Conservation (phyloP, 2,888 invertebrate genomes). For the Cremastinae sp. region DNA sequence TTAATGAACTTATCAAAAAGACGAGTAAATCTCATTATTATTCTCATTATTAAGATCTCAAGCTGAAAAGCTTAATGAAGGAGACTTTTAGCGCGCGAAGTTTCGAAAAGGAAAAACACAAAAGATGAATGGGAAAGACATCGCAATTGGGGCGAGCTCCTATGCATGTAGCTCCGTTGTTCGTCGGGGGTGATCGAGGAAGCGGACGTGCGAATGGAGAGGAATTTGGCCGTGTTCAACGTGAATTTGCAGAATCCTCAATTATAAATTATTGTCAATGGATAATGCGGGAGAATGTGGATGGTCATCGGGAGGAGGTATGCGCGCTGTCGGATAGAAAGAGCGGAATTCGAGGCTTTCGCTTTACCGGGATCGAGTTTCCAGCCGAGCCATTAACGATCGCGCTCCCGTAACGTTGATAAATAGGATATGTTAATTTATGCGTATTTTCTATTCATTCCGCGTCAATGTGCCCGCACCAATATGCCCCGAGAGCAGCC, state of each 20-base stretch:
- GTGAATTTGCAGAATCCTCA: conserved; percentile 47
- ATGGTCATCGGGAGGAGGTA: conserved; percentile 17
- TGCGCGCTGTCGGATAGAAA: conserved; percentile 9
- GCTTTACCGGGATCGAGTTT: conserved; percentile 2
- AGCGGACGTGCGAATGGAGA: neutral
- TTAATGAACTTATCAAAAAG: no score
- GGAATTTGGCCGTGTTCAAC: conserved; percentile 30
- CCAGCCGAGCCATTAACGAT: conserved; percentile 53
- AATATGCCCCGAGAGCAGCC: neutral
- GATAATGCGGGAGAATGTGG: conserved; percentile 43
- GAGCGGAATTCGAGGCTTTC: conserved; percentile 46
- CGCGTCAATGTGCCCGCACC: conserved; percentile 9
- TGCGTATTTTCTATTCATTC: conserved; percentile 49
- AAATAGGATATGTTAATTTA: conserved; percentile 63
- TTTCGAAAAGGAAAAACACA: no score
- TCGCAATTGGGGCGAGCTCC: no score
- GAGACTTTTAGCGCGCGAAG: no score
- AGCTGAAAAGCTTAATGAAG: no score
- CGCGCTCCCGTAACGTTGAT: conserved; percentile 52
- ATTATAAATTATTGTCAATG: conserved; percentile 65
- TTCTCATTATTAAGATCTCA: no score
- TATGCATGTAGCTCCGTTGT: no score
- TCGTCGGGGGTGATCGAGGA: neutral
- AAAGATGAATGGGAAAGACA: no score
- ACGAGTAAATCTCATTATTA: no score